These are phyloP conservation scores for Hipparchia sbordonii DNA, from an alignment of 2,888 invertebrate genomes.

Conservation along the genomic window DNA sequence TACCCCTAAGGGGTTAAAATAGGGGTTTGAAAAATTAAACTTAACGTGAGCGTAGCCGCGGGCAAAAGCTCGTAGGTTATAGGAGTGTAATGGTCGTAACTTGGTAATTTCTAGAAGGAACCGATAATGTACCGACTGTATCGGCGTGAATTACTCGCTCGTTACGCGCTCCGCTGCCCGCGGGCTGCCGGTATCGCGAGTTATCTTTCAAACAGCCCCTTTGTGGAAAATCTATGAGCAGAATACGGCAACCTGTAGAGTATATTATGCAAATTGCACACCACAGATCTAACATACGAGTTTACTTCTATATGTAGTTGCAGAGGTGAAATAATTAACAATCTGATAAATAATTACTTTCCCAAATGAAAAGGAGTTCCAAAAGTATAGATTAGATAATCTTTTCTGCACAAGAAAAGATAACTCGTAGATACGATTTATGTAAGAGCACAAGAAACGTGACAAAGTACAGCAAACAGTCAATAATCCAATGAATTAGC, in stretches of 20 bases:
- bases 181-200: constrained; percentile 48
- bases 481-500: too few relatives aligned
- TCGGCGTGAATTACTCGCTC: constrained; percentile 46
- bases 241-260: constrained; percentile 43
- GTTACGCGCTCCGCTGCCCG: constrained; percentile 48
- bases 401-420: too few relatives aligned
- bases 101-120: constrained; percentile 21
- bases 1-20: too few relatives aligned
- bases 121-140: constrained; percentile 36
- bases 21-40: too few relatives aligned
- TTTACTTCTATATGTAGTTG: background rate
- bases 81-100: background rate
- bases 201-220: constrained; percentile 64
- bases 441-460: too few relatives aligned
- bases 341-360: background rate
- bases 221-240: constrained; percentile 55
- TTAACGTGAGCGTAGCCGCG: too few relatives aligned
- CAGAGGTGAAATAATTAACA: background rate
- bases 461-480: too few relatives aligned
- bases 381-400: too few relatives aligned
- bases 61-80: too few relatives aligned
- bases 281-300: background rate
- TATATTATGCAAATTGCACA: constrained; percentile 33
- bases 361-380: too few relatives aligned
- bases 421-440: too few relatives aligned